These are phyloP conservation scores for Halocaridina rubra DNA, from an alignment of 2,888 invertebrate species.

Conservation along the genomic window DNA sequence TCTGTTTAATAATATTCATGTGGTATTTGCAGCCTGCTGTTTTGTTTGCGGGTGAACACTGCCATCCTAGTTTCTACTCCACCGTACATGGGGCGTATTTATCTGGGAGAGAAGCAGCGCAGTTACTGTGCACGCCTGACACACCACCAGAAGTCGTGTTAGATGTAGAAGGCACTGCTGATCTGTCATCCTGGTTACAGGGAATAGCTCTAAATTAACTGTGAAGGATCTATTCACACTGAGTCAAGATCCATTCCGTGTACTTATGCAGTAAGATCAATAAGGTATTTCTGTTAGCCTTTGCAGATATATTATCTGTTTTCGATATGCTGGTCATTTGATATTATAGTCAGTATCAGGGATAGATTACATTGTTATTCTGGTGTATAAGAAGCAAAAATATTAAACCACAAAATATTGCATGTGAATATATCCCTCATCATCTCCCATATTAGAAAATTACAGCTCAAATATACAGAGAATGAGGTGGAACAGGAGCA, in stretches of 20 bases:
- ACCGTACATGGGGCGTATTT: slow-evolving; percentile 95
- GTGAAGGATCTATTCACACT: not conserved
- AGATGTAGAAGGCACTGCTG: slow-evolving; percentile 81
- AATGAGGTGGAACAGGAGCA: too few species aligned
- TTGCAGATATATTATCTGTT: not conserved
- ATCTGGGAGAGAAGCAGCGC: slow-evolving; percentile 85
- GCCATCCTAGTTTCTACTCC: slow-evolving; percentile 93
- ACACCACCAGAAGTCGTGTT: slow-evolving; percentile 73
- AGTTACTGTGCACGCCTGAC: slow-evolving; percentile 73
- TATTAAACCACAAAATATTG: too few species aligned
- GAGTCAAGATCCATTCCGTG: not conserved
- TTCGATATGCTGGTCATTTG: not conserved
- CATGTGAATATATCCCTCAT: too few species aligned
- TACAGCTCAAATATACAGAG: too few species aligned
- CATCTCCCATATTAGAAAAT: too few species aligned
- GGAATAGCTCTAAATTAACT: slow-evolving; percentile 81
- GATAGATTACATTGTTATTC: not conserved
- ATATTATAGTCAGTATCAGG: not conserved
- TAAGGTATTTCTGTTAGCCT: not conserved
- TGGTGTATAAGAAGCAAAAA: not conserved
- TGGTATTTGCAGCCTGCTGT: slow-evolving; percentile 80
- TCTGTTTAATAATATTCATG: too few species aligned
- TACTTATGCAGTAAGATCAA: too few species aligned
- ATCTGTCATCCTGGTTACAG: slow-evolving; percentile 88
- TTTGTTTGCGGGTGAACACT: slow-evolving; percentile 94